Evolutionary conservation across 2,888 invertebrate species (phyloP).

Genomic region (Argyra leucocephala): DNA sequence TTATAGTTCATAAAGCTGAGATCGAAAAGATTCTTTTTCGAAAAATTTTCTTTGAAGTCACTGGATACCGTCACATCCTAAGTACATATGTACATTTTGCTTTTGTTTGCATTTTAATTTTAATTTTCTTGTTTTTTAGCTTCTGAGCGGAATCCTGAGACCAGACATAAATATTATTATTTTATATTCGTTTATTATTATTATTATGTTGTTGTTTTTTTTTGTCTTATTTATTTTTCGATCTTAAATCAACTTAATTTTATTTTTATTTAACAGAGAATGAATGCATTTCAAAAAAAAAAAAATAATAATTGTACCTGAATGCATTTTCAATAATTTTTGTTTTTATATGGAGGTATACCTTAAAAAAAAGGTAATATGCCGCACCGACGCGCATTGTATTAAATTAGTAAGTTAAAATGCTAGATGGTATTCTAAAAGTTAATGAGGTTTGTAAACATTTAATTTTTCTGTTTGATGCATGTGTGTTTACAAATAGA

Average conservation of each 20-base stretch:
- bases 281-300: no score
- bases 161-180: slow-evolving; percentile 3
- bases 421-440: background rate
- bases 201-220: background rate
- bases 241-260: background rate
- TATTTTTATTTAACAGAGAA: background rate
- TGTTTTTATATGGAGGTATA: background rate
- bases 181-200: background rate
- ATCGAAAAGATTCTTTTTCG: no score
- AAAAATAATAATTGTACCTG: background rate
- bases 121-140: background rate
- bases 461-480: background rate
- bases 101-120: background rate
- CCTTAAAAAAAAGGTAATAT: background rate
- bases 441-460: slow-evolving; percentile 6
- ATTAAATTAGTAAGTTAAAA: background rate
- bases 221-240: background rate
- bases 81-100: background rate
- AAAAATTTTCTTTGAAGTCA: background rate
- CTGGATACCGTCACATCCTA: background rate
- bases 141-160: background rate
- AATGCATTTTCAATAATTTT: background rate
- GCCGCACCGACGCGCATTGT: background rate
- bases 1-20: no score
- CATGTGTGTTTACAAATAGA: background rate